A percentile compares a stretch with the other conserved stretches of the same genome.
phyloP scores from a whole-genome alignment of 2,113 vertebrate genomes.

The Daboia siamensis region DNA sequence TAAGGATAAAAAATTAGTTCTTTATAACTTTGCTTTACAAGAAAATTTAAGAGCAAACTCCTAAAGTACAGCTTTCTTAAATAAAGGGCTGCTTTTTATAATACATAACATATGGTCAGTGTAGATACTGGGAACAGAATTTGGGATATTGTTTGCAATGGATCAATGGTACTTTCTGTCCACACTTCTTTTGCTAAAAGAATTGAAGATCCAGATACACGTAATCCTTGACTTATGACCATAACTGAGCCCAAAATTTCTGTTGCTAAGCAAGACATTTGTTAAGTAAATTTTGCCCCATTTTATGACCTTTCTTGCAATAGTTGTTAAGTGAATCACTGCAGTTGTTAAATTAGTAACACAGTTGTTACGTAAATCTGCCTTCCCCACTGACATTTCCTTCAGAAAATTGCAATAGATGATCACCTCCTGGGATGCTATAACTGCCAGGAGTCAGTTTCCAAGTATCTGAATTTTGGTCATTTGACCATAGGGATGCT shows the following conservation, averaged over 20 bases:
- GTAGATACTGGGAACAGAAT: background rate
- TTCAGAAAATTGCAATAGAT: background rate
- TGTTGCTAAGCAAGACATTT: background rate
- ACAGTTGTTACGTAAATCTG: background rate
- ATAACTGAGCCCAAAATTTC: background rate
- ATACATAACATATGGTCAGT: background rate
- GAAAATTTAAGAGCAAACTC: background rate
- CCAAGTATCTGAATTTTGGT: background rate
- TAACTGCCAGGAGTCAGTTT: background rate
- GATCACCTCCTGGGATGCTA: background rate
- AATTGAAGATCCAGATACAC: background rate
- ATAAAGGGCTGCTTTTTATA: background rate
- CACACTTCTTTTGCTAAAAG: background rate
- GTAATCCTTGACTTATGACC: background rate
- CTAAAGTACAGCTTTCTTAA: background rate
- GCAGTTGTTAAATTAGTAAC: background rate
- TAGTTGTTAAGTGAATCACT: background rate
- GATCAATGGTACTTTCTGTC: background rate
- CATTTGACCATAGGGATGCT: background rate
- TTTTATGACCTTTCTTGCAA: background rate
- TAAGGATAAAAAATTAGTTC: background rate
- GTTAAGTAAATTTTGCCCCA: background rate
- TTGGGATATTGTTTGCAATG: background rate
- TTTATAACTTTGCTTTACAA: background rate
- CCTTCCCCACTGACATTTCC: background rate